Conservation (phyloP, 2,113 vertebrate species). For the Accipiter virgatus region DNA sequence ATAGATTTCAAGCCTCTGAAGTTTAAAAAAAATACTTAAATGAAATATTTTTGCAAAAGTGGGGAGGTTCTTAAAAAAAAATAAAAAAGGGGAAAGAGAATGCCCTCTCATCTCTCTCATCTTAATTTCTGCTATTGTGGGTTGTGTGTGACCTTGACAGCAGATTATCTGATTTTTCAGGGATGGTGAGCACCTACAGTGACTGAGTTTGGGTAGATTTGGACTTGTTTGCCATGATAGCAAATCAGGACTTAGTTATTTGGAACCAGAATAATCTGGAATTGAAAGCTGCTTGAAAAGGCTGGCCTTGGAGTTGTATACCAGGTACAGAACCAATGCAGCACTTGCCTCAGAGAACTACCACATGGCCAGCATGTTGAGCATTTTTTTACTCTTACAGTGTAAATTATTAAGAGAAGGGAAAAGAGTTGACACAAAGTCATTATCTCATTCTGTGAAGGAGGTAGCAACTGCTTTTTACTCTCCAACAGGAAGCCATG, state of each 20-base stretch:
- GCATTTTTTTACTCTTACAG: background rate
- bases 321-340: background rate
- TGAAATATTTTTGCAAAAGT: background rate
- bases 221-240: background rate
- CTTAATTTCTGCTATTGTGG: background rate
- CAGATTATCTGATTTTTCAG: background rate
- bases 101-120: background rate
- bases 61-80: background rate
- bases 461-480: background rate
- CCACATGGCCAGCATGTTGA: background rate
- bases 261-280: background rate
- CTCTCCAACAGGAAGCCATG: background rate
- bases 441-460: background rate
- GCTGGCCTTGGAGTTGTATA: background rate
- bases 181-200: background rate
- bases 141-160: background rate
- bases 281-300: background rate
- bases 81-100: background rate
- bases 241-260: background rate
- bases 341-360: background rate
- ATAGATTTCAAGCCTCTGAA: background rate
- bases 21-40: background rate
- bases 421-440: background rate
- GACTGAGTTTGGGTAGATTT: background rate
- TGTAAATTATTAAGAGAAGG: background rate